Evolutionary conservation across 2,888 invertebrate species (phyloP).

Genomic region (Lasioglossum malachurum): DNA sequence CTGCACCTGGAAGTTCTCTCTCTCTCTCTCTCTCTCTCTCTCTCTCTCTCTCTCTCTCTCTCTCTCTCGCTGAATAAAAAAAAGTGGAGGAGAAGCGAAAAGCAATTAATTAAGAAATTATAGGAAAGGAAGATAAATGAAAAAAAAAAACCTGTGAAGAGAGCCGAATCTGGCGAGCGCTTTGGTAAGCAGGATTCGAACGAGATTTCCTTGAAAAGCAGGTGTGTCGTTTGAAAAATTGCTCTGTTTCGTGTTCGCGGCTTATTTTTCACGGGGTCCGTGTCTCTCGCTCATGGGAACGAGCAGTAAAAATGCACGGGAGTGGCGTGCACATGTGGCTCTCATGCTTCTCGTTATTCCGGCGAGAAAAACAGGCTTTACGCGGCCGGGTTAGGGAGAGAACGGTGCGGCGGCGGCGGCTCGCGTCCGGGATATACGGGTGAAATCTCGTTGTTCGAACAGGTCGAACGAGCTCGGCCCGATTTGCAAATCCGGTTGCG

Average conservation of each 20-base stretch:
- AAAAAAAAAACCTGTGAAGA: not conserved
- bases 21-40: not conserved
- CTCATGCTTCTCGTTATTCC: not conserved
- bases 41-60: not conserved
- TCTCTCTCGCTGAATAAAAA: not conserved
- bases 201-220: not conserved
- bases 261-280: not conserved
- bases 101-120: not conserved
- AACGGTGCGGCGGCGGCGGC: not conserved
- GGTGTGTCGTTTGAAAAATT: not conserved
- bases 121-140: not conserved
- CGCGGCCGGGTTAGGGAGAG: not conserved
- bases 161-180: not conserved
- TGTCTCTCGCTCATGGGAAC: not conserved
- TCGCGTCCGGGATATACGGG: conserved; percentile 1
- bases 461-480: conserved; percentile 11
- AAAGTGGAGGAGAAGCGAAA: not conserved
- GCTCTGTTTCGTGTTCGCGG: not conserved
- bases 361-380: conserved; percentile 6
- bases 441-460: conserved; percentile 1
- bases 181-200: not conserved
- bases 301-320: not conserved
- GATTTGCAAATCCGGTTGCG: conserved; percentile 21
- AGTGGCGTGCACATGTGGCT: not conserved
- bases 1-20: not conserved